These are phyloP conservation scores for Sphaeridia pumilis DNA, from an alignment of 2,888 invertebrate genomes.

Conservation along the genomic window DNA sequence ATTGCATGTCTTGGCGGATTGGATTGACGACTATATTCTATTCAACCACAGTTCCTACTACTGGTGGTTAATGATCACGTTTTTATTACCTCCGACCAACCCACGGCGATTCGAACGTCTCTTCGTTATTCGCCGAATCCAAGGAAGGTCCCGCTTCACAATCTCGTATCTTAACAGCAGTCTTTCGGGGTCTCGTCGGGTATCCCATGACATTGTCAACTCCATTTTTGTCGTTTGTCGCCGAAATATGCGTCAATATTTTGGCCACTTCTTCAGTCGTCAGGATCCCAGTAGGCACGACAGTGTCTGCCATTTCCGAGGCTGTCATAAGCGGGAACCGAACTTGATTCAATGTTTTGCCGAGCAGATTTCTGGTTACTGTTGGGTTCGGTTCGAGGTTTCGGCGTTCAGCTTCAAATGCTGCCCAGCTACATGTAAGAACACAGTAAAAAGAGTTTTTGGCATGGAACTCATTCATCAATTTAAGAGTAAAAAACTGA, in stretches of 20 bases:
- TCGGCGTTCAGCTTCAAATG: slow-evolving; percentile 8
- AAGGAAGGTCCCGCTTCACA: no score
- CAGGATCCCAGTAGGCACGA: slow-evolving; percentile 18
- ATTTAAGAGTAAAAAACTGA: background rate
- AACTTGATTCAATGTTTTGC: slow-evolving; percentile 2
- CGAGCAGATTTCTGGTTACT: slow-evolving; percentile 6
- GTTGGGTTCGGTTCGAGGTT: slow-evolving; percentile 8
- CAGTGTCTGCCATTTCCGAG: slow-evolving; percentile 14
- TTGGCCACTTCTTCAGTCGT: slow-evolving; percentile 23
- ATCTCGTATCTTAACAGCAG: no score
- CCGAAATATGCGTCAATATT: slow-evolving; percentile 23
- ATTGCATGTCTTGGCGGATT: no score
- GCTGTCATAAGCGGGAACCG: slow-evolving; percentile 16
- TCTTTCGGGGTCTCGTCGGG: no score
- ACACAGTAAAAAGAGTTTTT: background rate
- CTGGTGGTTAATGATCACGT: no score
- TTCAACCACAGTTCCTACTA: no score
- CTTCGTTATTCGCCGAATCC: no score
- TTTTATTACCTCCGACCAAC: no score
- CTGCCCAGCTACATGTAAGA: slow-evolving; percentile 9
- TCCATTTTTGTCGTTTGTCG: slow-evolving; percentile 20
- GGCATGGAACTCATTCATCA: background rate
- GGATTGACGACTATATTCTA: no score
- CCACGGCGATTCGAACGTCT: no score
- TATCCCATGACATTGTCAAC: background rate